phyloP scores from a whole-genome alignment of 2,888 invertebrate genomes.

The Blastobasis lacticolella region DNA sequence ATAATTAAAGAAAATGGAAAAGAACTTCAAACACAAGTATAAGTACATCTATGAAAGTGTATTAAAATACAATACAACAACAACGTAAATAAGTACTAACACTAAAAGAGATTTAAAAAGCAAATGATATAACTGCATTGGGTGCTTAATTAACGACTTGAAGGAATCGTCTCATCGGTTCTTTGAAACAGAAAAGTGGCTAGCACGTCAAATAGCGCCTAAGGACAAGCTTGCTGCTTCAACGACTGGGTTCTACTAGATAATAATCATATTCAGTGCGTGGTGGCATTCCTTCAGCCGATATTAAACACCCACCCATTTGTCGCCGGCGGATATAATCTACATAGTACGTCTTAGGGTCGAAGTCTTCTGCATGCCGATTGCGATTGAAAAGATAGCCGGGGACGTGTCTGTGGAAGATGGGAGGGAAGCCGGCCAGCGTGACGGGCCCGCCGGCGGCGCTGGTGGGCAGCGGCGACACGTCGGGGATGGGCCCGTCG shows the following conservation, averaged over 20 bases:
- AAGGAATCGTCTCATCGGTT: constrained; percentile 52
- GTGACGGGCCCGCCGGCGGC: constrained; percentile 55
- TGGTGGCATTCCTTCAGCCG: constrained; percentile 51
- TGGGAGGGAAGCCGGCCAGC: constrained; percentile 60
- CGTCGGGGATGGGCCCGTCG: constrained; percentile 60
- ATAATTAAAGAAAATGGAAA: no score
- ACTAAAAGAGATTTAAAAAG: constrained; percentile 23
- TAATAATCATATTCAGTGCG: constrained; percentile 30
- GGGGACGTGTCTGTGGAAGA: constrained; percentile 64
- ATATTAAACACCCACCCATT: constrained; percentile 72
- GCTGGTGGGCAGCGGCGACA: constrained; percentile 44
- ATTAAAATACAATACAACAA: no score
- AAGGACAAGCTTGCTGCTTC: constrained; percentile 21
- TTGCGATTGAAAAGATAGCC: constrained; percentile 61
- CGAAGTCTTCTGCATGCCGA: constrained; percentile 65
- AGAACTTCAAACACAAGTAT: no score
- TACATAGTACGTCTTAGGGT: constrained; percentile 68
- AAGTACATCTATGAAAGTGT: no score
- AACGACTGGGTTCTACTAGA: constrained; percentile 2
- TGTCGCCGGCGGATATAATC: constrained; percentile 69
- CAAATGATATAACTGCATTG: constrained; percentile 48
- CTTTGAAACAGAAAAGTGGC: constrained; percentile 33
- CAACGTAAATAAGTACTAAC: no score
- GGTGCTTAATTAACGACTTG: constrained; percentile 64
- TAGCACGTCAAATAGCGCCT: no score